Evolutionary conservation across 2,888 invertebrate species (phyloP).

Genomic region (Drosophila trichaetosa): DNA sequence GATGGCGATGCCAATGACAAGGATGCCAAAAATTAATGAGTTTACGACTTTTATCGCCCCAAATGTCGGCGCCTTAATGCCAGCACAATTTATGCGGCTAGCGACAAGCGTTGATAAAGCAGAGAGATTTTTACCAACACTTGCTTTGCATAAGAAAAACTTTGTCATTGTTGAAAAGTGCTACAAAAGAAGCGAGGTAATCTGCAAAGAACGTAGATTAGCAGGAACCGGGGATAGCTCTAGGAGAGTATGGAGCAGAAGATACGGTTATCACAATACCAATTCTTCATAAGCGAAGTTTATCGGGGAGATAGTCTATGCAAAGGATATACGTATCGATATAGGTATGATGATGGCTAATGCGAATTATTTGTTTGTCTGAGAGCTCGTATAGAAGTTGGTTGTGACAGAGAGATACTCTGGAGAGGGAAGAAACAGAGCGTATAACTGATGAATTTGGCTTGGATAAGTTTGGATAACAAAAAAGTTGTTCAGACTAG

Average conservation of each 20-base stretch:
- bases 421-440: background rate
- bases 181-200: background rate
- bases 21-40: conserved; percentile 70
- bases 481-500: background rate
- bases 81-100: conserved; percentile 19
- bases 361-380: background rate
- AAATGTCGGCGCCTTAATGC: conserved; percentile 31
- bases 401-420: background rate
- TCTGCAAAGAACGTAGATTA: background rate
- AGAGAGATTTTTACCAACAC: conserved; percentile 2
- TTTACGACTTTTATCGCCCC: conserved; percentile 54
- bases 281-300: background rate
- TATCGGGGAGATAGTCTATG: background rate
- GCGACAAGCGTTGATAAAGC: conserved; percentile 13
- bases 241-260: background rate
- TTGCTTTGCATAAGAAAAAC: conserved; percentile 19
- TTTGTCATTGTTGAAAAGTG: background rate
- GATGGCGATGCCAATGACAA: conserved; percentile 25
- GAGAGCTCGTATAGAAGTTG: background rate
- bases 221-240: background rate
- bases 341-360: background rate
- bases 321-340: accelerated
- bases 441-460: background rate
- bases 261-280: background rate
- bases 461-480: background rate